Percentiles rank a stretch among this genome's conserved stretches.
Evolutionary conservation across 1,140 invertebrate species (phyloP).

Genomic region (Chrysopa pallens): DNA sequence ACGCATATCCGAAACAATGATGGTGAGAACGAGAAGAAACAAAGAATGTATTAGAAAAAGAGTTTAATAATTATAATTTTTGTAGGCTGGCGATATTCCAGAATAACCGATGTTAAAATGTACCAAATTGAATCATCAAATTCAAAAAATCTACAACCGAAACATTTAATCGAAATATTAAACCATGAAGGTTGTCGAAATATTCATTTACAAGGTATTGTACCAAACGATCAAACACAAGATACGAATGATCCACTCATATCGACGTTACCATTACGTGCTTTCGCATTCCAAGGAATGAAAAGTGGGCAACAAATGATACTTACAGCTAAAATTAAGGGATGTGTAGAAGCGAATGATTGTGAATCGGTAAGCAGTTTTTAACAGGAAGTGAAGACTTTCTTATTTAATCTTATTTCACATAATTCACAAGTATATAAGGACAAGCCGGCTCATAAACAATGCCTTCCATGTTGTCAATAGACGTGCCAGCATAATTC

Average conservation of each 20-base stretch:
- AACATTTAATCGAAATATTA: slow-evolving; percentile 29
- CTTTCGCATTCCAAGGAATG: slow-evolving; percentile 51
- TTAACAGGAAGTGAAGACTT: no score
- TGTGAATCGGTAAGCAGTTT: slow-evolving; percentile 22
- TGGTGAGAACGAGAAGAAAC: slow-evolving; percentile 22
- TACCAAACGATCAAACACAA: slow-evolving; percentile 29
- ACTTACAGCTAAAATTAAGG: slow-evolving; percentile 36
- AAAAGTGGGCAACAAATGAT: slow-evolving; percentile 38
- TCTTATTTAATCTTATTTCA: no score
- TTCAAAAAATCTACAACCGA: slow-evolving; percentile 10
- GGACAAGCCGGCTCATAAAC: no score
- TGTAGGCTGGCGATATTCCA: slow-evolving; percentile 39
- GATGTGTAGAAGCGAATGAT: slow-evolving; percentile 37
- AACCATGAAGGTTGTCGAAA: slow-evolving; percentile 38
- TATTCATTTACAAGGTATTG: slow-evolving; percentile 30
- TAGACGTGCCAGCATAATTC: no score
- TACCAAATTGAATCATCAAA: slow-evolving; percentile 20
- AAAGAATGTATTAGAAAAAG: background rate
- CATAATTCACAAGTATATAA: no score
- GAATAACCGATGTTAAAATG: slow-evolving; percentile 36
- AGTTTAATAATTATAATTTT: slow-evolving; percentile 2
- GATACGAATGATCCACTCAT: slow-evolving; percentile 21
- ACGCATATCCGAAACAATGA: slow-evolving; percentile 36
- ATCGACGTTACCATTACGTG: slow-evolving; percentile 35
- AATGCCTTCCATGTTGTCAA: no score